phyloP scores from a whole-genome alignment of 2,797 vertebrate species.

The Enteromius trimaculatus region DNA sequence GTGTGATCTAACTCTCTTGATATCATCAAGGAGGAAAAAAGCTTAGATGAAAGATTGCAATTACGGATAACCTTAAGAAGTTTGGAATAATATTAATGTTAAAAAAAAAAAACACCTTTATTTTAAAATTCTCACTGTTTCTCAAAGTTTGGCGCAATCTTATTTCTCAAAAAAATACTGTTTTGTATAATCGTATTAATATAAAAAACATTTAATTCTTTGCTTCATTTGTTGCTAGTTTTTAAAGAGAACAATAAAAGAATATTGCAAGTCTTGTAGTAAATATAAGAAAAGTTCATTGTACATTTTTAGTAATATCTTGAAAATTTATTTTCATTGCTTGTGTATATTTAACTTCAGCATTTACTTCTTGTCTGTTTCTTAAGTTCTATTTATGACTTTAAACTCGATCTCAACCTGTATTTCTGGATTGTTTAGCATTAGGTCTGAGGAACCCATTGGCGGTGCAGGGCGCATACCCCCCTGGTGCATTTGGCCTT shows the following conservation, averaged over 20 bases:
- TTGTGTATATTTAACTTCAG: background rate
- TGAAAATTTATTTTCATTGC: background rate
- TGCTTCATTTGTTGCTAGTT: background rate
- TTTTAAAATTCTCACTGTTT: background rate
- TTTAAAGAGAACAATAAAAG: too few species aligned
- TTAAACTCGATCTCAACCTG: background rate
- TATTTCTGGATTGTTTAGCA: slow-evolving; percentile 69
- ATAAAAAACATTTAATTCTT: background rate
- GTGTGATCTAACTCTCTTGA: background rate
- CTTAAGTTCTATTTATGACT: background rate
- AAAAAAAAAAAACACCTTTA: background rate
- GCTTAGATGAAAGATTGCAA: background rate
- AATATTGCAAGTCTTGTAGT: too few species aligned
- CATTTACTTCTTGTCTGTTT: background rate
- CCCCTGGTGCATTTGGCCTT: slow-evolving; percentile 84
- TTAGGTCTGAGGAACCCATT: slow-evolving; percentile 85
- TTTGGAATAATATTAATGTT: background rate
- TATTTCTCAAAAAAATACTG: background rate
- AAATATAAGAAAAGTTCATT: background rate
- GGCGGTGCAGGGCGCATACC: slow-evolving; percentile 85
- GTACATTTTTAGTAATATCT: too few species aligned
- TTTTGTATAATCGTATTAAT: background rate
- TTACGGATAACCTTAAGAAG: background rate
- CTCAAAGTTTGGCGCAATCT: background rate
- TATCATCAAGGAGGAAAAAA: background rate